phyloP scores from a whole-genome alignment of 2,888 invertebrate species.

The Rhagonycha fulva region DNA sequence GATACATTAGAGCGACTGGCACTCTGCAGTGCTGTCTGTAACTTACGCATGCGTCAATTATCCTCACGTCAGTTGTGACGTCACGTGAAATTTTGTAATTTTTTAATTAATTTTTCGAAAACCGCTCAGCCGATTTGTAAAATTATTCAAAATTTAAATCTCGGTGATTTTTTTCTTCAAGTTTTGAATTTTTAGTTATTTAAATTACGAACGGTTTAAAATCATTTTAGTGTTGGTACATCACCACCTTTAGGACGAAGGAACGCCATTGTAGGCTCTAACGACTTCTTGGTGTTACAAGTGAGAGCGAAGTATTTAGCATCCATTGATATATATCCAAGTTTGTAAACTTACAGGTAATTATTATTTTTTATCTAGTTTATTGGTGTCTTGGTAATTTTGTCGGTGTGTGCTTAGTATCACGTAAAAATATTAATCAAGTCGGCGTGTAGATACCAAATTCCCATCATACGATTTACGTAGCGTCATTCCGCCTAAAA shows the following conservation, averaged over 20 bases:
- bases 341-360: conserved; percentile 54
- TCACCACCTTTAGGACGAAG: conserved; percentile 57
- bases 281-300: conserved; percentile 69
- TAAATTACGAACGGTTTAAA: not conserved
- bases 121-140: conserved; percentile 27
- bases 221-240: not conserved
- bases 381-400: conserved; percentile 54
- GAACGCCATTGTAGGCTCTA: conserved; percentile 87
- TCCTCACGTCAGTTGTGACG: conserved; percentile 52
- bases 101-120: conserved; percentile 32
- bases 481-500: conserved; percentile 64
- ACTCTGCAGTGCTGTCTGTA: conserved; percentile 65
- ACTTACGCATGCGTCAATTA: conserved; percentile 58
- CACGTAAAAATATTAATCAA: conserved; percentile 55
- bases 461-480: conserved; percentile 68
- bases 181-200: not conserved
- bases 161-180: conserved; percentile 21
- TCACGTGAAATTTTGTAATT: conserved; percentile 36
- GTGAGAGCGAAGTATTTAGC: conserved; percentile 72
- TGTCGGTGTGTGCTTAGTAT: conserved; percentile 52
- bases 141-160: not conserved
- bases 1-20: conserved; percentile 70
- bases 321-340: conserved; percentile 66
- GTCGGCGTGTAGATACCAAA: conserved; percentile 69
- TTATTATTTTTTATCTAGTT: conserved; percentile 42